phyloP scores from a whole-genome alignment of 2,113 vertebrate genomes.

The Picathartes gymnocephalus region DNA sequence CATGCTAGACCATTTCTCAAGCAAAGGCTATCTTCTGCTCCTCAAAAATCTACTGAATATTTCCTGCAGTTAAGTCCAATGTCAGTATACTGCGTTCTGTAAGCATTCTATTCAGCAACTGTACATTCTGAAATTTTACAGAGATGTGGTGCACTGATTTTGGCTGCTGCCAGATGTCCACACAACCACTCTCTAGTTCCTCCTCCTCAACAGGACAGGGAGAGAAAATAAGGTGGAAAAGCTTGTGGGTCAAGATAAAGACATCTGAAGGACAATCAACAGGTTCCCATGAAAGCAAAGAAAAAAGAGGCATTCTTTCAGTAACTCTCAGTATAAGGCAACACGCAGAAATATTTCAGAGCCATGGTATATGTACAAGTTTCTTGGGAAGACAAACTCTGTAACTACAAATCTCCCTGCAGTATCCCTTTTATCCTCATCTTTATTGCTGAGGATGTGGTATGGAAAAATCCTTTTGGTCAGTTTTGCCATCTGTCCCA shows the following conservation, averaged over 20 bases:
- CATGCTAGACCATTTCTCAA: not conserved
- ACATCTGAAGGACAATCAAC: not conserved
- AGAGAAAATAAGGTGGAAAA: not conserved
- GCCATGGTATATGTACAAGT: not conserved
- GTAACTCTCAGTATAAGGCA: not conserved
- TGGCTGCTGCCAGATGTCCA: not conserved
- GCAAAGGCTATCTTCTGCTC: not conserved
- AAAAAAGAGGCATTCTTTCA: not conserved
- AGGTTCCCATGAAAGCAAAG: not conserved
- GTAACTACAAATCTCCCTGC: not conserved
- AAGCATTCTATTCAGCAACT: not conserved
- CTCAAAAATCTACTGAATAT: not conserved
- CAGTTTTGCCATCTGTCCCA: not conserved
- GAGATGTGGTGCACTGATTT: not conserved
- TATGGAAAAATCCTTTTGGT: not conserved
- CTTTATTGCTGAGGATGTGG: not conserved
- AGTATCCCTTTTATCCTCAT: not conserved
- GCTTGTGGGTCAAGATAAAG: not conserved
- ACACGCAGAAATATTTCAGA: not conserved
- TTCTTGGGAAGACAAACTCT: not conserved
- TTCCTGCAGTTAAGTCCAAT: not conserved
- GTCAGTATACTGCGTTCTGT: accelerated
- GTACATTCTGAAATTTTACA: not conserved
- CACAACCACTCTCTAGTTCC: not conserved
- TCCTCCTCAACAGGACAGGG: not conserved